Percentiles rank a stretch among this genome's conserved stretches.
Evolutionary conservation across 2,888 invertebrate species (phyloP).

Genomic region (Caenorhabditis doughertyi): DNA sequence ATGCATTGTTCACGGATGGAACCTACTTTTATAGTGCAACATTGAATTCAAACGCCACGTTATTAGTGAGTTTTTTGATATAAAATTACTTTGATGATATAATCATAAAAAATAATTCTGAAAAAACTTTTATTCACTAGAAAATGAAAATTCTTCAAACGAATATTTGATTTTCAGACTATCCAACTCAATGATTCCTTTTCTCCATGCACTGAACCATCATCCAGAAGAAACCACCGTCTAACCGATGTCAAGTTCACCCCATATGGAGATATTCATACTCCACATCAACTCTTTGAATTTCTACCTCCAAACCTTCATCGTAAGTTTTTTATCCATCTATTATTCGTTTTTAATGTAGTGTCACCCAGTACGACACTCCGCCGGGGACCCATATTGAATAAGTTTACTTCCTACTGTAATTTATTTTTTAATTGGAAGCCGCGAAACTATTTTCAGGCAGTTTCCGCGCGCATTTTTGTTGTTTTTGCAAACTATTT

Average conservation of each 20-base stretch:
- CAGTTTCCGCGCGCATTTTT: too few relatives aligned
- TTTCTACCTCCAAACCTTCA: slow-evolving; percentile 75
- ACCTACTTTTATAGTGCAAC: slow-evolving; percentile 75
- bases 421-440: too few relatives aligned
- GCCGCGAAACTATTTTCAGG: too few relatives aligned
- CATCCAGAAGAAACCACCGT: slow-evolving; percentile 65
- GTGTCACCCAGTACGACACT: too few relatives aligned
- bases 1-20: slow-evolving; percentile 78
- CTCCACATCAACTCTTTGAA: slow-evolving; percentile 70
- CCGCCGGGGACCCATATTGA: too few relatives aligned
- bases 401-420: too few relatives aligned
- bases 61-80: slow-evolving; percentile 64
- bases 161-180: slow-evolving; percentile 62
- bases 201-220: slow-evolving; percentile 66
- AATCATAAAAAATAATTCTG: neutral
- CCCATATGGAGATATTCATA: slow-evolving; percentile 74
- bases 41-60: slow-evolving; percentile 76
- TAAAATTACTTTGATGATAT: neutral
- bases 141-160: neutral
- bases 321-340: slow-evolving; percentile 62
- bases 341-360: too few relatives aligned
- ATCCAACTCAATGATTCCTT: slow-evolving; percentile 80
- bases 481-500: too few relatives aligned
- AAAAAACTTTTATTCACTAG: too few relatives aligned
- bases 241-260: slow-evolving; percentile 75